Evolutionary conservation across 1,140 invertebrate species (phyloP).

Genomic region (Marisa cornuarietis): DNA sequence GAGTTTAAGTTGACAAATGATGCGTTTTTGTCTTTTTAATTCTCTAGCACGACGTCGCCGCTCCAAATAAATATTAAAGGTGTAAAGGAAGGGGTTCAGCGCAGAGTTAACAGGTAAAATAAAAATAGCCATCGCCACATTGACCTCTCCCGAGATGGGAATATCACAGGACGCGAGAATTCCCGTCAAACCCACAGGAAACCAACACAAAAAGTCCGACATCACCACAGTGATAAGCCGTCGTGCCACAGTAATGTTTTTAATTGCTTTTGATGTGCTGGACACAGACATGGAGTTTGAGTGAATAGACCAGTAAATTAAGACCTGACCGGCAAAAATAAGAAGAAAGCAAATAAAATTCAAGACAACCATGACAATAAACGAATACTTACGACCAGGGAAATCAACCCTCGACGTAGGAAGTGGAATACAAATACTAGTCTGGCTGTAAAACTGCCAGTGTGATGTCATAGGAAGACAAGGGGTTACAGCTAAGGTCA

Average conservation of each 20-base stretch:
- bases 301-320: constrained; percentile 25
- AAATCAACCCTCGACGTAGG: constrained; percentile 23
- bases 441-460: constrained; percentile 18
- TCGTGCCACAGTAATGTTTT: constrained; percentile 12
- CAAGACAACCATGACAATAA: neutral
- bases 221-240: constrained; percentile 3
- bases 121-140: constrained; percentile 53
- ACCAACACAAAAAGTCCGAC: constrained; percentile 26
- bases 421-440: constrained; percentile 34
- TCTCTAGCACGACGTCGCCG: neutral
- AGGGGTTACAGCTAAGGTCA: constrained; percentile 27
- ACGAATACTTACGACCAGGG: constrained; percentile 32
- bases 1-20: too few species aligned
- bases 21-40: too few species aligned
- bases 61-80: neutral
- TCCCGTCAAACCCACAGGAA: constrained; percentile 19
- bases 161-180: neutral
- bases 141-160: constrained; percentile 64
- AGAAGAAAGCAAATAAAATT: constrained; percentile 26
- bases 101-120: constrained; percentile 36
- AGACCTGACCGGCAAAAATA: constrained; percentile 28
- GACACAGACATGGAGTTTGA: neutral
- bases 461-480: constrained; percentile 1
- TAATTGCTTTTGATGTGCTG: neutral
- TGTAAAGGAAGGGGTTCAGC: constrained; percentile 33